These are phyloP conservation scores for Vireo griseus DNA, from an alignment of 2,797 vertebrate genomes.

Conservation along the genomic window DNA sequence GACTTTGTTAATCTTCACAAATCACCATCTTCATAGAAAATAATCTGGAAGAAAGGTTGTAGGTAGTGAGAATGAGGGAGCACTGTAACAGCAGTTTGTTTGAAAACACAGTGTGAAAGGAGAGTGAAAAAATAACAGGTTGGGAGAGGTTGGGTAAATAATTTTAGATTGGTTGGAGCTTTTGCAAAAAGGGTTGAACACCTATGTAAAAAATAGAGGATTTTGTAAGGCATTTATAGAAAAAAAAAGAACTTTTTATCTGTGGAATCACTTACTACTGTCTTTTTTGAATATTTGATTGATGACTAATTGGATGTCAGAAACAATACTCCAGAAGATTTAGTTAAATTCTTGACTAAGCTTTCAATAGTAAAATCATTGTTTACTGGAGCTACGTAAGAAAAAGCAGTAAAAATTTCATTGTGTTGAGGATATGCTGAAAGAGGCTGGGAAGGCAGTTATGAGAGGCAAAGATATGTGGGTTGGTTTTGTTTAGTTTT, in stretches of 20 bases:
- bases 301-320: not conserved
- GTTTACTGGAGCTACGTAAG: not conserved
- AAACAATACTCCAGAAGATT: not conserved
- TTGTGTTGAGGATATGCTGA: not conserved
- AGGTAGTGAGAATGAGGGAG: not conserved
- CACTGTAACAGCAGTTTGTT: not conserved
- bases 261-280: not conserved
- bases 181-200: not conserved
- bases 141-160: not conserved
- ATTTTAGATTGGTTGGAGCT: not conserved
- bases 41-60: not conserved
- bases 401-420: not conserved
- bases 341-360: not conserved
- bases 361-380: not conserved
- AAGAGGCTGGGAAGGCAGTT: not conserved
- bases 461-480: not conserved
- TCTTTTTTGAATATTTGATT: not conserved
- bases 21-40: not conserved
- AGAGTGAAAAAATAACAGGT: not conserved
- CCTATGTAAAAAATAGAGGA: not conserved
- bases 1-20: not conserved
- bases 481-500: not conserved
- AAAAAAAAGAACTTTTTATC: not conserved
- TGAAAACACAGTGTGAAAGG: not conserved
- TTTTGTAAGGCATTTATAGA: not conserved